Conservation (phyloP, 2,113 vertebrate species). For the Phaethornis superciliosus region DNA sequence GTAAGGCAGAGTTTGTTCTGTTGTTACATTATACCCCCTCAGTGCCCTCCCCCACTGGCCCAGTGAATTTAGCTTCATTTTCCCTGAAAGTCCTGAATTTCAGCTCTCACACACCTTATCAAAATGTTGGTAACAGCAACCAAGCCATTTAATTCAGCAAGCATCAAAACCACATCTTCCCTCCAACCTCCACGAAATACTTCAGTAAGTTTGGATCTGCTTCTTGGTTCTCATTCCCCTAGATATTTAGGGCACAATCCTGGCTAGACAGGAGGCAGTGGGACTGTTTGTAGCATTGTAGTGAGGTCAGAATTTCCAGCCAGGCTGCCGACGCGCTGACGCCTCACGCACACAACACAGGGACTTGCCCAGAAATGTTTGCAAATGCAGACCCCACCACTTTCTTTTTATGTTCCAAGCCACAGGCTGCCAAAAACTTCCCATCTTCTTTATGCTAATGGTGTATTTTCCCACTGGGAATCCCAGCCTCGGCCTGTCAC, state of each 20-base stretch:
- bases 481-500: neutral
- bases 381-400: neutral
- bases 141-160: neutral
- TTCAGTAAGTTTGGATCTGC: neutral
- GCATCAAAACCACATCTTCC: neutral
- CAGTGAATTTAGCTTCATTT: neutral
- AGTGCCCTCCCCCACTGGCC: too few species aligned
- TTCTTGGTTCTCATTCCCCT: neutral
- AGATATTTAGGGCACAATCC: neutral
- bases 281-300: neutral
- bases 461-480: neutral
- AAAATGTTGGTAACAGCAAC: neutral
- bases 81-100: neutral
- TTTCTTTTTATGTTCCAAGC: neutral
- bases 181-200: neutral
- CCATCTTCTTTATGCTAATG: neutral
- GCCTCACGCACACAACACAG: rapidly evolving
- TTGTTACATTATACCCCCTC: neutral
- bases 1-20: neutral
- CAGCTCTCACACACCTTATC: neutral
- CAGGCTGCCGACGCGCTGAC: neutral
- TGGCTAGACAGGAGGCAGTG: neutral
- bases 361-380: neutral
- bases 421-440: neutral
- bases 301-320: neutral